phyloP scores from a whole-genome alignment of 2,888 invertebrate genomes.

The Ormyrus labotus region DNA sequence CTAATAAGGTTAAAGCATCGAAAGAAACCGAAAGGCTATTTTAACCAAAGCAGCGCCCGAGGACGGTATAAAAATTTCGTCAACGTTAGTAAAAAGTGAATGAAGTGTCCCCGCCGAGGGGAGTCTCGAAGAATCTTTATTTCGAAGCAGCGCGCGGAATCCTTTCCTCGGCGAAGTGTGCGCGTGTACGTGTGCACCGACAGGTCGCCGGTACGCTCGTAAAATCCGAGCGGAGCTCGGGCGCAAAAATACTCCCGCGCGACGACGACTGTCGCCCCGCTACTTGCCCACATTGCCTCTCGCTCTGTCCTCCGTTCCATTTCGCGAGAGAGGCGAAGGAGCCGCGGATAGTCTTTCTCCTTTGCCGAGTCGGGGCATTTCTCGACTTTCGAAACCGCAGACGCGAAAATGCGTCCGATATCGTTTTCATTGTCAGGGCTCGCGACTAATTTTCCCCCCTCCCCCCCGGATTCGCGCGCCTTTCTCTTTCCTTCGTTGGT shows the following conservation, averaged over 20 bases:
- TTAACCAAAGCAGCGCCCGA: no score
- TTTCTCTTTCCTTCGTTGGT: neutral
- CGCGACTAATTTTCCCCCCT: neutral
- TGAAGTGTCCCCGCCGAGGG: no score
- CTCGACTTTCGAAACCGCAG: conserved; percentile 24
- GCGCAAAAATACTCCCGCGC: conserved; percentile 35
- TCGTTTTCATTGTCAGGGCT: conserved; percentile 12
- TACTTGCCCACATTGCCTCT: neutral
- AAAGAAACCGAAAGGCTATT: no score
- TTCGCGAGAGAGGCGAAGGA: no score
- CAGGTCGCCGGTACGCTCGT: conserved; percentile 7
- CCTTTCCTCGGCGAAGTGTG: no score
- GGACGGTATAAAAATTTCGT: no score
- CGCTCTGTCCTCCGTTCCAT: neutral
- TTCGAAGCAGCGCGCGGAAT: no score
- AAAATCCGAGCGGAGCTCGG: conserved; percentile 27
- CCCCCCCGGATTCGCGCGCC: no score
- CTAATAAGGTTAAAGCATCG: no score
- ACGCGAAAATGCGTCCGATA: conserved; percentile 10
- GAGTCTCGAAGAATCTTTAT: no score
- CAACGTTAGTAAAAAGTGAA: no score
- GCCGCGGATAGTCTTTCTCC: conserved; percentile 4
- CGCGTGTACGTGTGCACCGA: no score
- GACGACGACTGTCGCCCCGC: neutral
- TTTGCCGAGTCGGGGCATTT: neutral